Evolutionary conservation across 2,797 vertebrate genomes (phyloP).

Genomic region (Malacoctenus gilli): DNA sequence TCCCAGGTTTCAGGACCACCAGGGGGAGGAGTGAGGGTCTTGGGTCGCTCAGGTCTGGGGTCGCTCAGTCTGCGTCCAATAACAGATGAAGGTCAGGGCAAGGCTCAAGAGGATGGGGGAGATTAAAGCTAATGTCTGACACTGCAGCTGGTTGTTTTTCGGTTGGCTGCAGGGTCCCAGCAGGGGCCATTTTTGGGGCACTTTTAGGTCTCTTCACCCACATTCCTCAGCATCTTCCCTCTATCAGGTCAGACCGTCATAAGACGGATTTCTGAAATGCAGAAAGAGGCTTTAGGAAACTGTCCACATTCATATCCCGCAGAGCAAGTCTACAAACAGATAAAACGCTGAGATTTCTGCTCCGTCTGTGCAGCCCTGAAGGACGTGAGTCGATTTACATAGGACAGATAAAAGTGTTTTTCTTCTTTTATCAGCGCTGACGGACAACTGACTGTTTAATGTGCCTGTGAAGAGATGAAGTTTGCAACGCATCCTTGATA

Average conservation of each 20-base stretch:
- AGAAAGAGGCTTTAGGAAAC: constrained; percentile 9
- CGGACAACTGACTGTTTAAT: constrained; percentile 25
- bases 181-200: constrained; percentile 8
- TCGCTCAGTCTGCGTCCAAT: constrained; percentile 19
- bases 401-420: constrained; percentile 36
- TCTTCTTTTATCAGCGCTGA: constrained; percentile 47
- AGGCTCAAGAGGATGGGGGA: constrained; percentile 23
- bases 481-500: constrained; percentile 21
- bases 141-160: constrained; percentile 20
- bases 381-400: constrained; percentile 28
- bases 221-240: constrained; percentile 9
- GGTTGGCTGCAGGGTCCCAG: neutral
- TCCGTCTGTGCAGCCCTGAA: constrained; percentile 30
- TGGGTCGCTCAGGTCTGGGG: constrained; percentile 10
- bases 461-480: constrained; percentile 6
- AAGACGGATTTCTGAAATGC: constrained; percentile 1
- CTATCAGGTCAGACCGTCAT: neutral
- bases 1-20: neutral
- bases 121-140: constrained; percentile 19
- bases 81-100: constrained; percentile 50
- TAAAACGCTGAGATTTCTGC: constrained; percentile 7
- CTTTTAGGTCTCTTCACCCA: constrained; percentile 9
- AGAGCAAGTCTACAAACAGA: neutral
- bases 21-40: constrained; percentile 6
- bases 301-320: constrained; percentile 3